Percentiles rank a stretch among this genome's conserved stretches.
Conservation (phyloP, 2,888 invertebrate genomes). For the Cheilosia soror region DNA sequence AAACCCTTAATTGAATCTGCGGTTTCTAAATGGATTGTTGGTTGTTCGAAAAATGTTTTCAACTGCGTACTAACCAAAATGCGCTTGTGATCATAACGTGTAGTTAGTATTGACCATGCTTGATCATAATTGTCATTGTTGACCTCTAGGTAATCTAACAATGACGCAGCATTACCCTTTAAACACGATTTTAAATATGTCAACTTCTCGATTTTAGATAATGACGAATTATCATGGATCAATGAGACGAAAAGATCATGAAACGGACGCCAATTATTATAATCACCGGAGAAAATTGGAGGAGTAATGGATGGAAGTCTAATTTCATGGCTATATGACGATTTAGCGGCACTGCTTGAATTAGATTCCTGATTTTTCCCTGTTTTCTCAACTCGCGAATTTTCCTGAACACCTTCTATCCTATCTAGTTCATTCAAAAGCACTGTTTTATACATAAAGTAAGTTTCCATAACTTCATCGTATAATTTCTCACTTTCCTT, state of each 20-base stretch:
- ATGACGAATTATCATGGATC: conserved; percentile 3
- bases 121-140: conserved; percentile 21
- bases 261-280: conserved; percentile 24
- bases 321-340: background rate
- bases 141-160: conserved; percentile 14
- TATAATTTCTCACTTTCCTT: conserved; percentile 3
- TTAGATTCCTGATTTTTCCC: background rate
- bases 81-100: conserved; percentile 40
- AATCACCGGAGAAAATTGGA: conserved; percentile 15
- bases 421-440: conserved; percentile 6
- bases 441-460: conserved; percentile 4
- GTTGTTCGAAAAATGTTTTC: conserved; percentile 14
- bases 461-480: conserved; percentile 15
- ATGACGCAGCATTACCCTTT: background rate
- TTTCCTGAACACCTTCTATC: conserved; percentile 4
- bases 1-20: conserved; percentile 8
- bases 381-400: background rate
- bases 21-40: conserved; percentile 4
- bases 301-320: conserved; percentile 6
- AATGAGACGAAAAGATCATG: conserved; percentile 13
- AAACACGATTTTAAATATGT: conserved; percentile 23
- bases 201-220: conserved; percentile 4
- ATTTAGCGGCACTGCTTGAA: background rate
- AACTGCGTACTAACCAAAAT: conserved; percentile 26
- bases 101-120: conserved; percentile 20